Conservation (phyloP, 2,888 invertebrate species). For the Carterocephalus palaemon region DNA sequence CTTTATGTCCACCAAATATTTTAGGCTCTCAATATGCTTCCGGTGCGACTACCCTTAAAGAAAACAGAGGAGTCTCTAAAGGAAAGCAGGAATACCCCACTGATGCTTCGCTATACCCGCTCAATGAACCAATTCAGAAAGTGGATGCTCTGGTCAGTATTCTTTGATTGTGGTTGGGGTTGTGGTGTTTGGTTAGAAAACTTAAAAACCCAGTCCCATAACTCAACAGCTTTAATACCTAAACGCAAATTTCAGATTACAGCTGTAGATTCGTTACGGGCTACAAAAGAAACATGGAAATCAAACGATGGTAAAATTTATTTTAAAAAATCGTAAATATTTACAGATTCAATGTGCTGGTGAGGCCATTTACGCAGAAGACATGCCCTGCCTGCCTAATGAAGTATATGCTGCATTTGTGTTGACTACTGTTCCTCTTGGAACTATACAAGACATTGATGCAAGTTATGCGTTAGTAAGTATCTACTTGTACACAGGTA, state of each 20-base stretch:
- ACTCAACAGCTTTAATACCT: too few species aligned
- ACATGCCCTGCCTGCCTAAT: constrained; percentile 75
- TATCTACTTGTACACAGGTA: too few species aligned
- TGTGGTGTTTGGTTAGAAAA: too few species aligned
- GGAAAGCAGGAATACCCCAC: constrained; percentile 80
- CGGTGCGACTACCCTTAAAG: constrained; percentile 54
- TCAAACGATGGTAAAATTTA: not conserved
- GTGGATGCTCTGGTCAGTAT: constrained; percentile 60
- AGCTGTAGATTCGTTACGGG: not conserved
- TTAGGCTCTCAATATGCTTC: constrained; percentile 56
- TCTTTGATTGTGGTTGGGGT: too few species aligned
- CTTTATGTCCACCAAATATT: constrained; percentile 59
- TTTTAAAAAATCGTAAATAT: not conserved
- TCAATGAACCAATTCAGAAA: constrained; percentile 81
- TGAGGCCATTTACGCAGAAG: constrained; percentile 83
- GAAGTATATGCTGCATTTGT: constrained; percentile 84
- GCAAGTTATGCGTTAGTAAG: constrained; percentile 80
- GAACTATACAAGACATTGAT: constrained; percentile 73
- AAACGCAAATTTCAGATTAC: too few species aligned
- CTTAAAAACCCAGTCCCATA: too few species aligned
- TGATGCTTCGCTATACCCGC: constrained; percentile 78
- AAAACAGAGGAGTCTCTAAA: constrained; percentile 72
- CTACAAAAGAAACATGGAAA: not conserved
- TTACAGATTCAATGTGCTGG: constrained; percentile 79
- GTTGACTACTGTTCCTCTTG: constrained; percentile 73